A percentile compares a stretch with the other conserved stretches of the same genome.
phyloP scores from a whole-genome alignment of 2,888 invertebrate genomes.

The Acrobasis consociella region DNA sequence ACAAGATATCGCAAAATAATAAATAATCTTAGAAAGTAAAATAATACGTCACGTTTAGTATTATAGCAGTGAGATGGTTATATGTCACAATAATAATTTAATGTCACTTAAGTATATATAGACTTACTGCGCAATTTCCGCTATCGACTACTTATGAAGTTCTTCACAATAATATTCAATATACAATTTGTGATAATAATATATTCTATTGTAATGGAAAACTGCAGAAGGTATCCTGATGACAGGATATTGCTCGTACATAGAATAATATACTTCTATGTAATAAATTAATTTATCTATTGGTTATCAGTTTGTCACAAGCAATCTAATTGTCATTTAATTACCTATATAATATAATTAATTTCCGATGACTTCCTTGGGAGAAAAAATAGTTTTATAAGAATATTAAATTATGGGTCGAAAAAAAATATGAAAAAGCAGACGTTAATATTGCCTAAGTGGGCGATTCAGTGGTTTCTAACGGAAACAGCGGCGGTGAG shows the following conservation, averaged over 20 bases:
- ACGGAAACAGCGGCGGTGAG: slow-evolving; percentile 64
- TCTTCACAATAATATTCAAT: not conserved
- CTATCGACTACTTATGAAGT: not conserved
- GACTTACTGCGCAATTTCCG: not conserved
- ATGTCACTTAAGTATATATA: not conserved
- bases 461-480: slow-evolving; percentile 63
- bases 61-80: not conserved
- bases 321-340: no score
- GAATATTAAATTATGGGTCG: slow-evolving; percentile 15
- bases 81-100: not conserved
- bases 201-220: slow-evolving; percentile 1
- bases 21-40: not conserved
- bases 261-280: no score
- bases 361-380: not conserved
- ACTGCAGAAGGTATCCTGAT: not conserved
- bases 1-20: no score
- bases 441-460: slow-evolving; percentile 56
- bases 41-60: not conserved
- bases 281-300: no score
- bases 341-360: not conserved
- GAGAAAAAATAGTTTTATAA: not conserved
- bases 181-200: slow-evolving; percentile 29
- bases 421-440: slow-evolving; percentile 32
- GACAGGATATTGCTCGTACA: not conserved
- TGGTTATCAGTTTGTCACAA: no score